These are phyloP conservation scores for Aramus guarauna DNA, from an alignment of 2,113 vertebrate species.

Conservation along the genomic window DNA sequence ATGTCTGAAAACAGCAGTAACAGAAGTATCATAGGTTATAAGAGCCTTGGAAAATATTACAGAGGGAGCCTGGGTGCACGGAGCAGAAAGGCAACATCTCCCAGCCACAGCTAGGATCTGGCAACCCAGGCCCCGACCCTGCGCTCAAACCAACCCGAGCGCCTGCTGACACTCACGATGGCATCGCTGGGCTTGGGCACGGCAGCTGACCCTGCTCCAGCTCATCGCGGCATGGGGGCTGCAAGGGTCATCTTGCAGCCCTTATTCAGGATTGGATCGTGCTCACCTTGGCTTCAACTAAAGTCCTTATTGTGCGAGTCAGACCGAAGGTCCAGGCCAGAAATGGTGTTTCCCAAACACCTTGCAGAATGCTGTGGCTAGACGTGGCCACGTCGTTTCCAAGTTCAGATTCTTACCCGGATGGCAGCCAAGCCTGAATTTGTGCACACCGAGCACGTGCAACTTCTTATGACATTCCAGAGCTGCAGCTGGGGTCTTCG, in stretches of 20 bases:
- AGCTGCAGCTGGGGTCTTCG: not conserved
- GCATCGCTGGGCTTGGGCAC: too few relatives aligned
- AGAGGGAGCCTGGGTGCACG: not conserved
- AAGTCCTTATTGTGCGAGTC: not conserved
- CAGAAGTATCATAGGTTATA: not conserved
- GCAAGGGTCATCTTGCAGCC: not conserved
- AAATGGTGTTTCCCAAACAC: not conserved
- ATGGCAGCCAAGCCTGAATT: not conserved
- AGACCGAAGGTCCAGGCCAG: not conserved
- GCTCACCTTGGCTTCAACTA: not conserved
- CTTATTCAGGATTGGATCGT: fast-evolving
- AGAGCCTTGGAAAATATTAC: not conserved
- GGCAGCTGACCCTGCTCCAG: not conserved
- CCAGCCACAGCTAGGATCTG: not conserved
- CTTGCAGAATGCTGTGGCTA: not conserved
- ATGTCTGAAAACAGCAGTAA: not conserved
- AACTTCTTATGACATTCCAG: not conserved
- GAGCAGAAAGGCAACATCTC: not conserved
- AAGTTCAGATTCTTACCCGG: not conserved
- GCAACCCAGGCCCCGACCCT: not conserved
- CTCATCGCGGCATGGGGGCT: fast-evolving
- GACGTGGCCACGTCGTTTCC: fast-evolving
- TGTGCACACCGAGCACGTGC: fast-evolving
- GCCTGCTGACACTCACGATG: fast-evolving
- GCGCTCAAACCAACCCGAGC: not conserved